Evolutionary conservation across 1,140 invertebrate species (phyloP), one percentile per base, ranked within the genome.

Genomic region (Cylas formicarius): DNA sequence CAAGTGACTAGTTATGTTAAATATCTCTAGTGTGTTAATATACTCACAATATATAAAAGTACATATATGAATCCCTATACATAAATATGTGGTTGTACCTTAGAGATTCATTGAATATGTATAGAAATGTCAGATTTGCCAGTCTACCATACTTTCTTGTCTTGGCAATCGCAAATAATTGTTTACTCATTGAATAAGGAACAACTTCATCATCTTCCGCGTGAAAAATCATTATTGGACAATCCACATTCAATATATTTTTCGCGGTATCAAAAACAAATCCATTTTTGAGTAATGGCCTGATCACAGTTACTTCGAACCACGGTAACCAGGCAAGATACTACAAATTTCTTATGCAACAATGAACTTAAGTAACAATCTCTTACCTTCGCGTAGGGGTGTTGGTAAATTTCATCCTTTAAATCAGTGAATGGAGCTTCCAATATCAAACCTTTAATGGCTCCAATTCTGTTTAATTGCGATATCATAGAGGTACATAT

Each of bases 301-400:
- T 60, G 2, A 85, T 67, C 49, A 89, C 78, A 17, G 81, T 71
- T 56, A 68, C 76, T 14, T 55, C 35, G 42, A 64, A 62, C 58
- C 58, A 64, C 4, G 62, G 62, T 20, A 64, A 34, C 57, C 58
- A 61, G 8, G 47, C 42, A 19, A 62, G 60, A 41, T 35, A 48
- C 45, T 48, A 28, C 14, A 37, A 37, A 5, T 10, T 33, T 0
- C 6, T 41, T 7, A 31, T 37, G 1, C 10, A 26, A 42, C 17
- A 35, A 39, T 23, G 27, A 6, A 24, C 7, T 7, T 35, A 17
- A 29, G 9, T 24, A n/a, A n/a, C 10, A 14, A 5, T 19, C n/a
- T 10, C 36, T 45, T 42, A 60, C 60, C 44, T 57, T 56, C 23
- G 46, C 42, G 28, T 51, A 50, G 10, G 54, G 58, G 53, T 62